Conservation (phyloP, 2,797 vertebrate genomes). For the Malacoraja senta region DNA sequence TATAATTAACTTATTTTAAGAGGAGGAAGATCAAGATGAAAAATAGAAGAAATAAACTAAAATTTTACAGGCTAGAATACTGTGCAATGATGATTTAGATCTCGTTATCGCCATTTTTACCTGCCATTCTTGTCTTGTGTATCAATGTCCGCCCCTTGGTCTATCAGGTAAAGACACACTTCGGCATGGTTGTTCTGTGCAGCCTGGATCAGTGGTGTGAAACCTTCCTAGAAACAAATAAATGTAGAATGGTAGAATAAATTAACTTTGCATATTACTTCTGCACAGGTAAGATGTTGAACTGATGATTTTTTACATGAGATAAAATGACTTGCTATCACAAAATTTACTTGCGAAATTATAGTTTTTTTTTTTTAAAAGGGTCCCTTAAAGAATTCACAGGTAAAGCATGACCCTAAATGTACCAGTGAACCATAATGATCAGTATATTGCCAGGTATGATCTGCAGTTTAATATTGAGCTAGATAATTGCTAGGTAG, state of each 20-base stretch:
- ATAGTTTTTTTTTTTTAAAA: background rate
- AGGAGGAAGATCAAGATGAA: background rate
- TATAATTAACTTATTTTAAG: background rate
- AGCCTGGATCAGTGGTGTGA: constrained; percentile 73
- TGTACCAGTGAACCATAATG: background rate
- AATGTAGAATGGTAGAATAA: background rate
- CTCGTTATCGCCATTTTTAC: constrained; percentile 54
- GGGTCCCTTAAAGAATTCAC: background rate
- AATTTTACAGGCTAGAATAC: background rate
- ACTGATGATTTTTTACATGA: background rate
- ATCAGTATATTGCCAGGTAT: background rate
- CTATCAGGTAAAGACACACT: constrained; percentile 70
- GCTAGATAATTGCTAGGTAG: background rate
- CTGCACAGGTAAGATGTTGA: background rate
- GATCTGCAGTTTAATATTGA: background rate
- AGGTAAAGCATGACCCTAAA: background rate
- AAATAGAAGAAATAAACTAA: background rate
- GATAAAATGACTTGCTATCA: background rate
- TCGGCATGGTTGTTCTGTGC: constrained; percentile 70
- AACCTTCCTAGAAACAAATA: constrained; percentile 68
- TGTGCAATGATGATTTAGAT: background rate
- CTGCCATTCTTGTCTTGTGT: constrained; percentile 78
- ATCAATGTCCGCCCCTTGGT: constrained; percentile 79
- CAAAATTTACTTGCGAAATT: background rate
- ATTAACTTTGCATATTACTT: background rate